Base-by-base conservation (phyloP, 2,888 invertebrate genomes). In the Kryphioiulus occultus region DNA sequence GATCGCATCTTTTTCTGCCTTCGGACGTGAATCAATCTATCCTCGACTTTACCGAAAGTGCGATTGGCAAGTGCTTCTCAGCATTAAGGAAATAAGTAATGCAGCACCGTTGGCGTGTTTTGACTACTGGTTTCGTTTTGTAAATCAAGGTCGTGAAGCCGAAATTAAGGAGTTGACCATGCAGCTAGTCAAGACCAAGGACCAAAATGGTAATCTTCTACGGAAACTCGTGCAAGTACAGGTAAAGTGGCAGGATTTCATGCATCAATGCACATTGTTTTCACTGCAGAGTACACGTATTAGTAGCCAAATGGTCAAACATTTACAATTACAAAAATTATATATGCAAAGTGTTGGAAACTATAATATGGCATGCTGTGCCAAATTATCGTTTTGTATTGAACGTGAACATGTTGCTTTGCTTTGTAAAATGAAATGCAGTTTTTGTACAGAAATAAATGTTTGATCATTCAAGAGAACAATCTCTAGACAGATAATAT, bases 1-100 rank as follows among this genome's bases (percentile, higher is more conserved):
- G 26, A 39, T 42, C 44, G 1, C 35, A n/a, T 22, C 1, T 4
- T 85, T 15, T 26, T 3, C 26, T 0, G n/a, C 82, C 83, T 4
- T n/a, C 87, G 4, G 53, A 87, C 22, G n/a, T 87, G n/a, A 17
- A 30, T 15, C 83, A 83, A 26, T 78, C 87, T 17, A 87, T 87
- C 2, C 26, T 22, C 12, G 87, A 87, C 22, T 87, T 87, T 26
- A 82, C 53, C n/a, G 82, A 87, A 32, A 19, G 83, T 12, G 82
- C 39, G 35, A 10, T 44, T 15, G 42, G 39, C 22, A 85, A 22
- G 85, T 42, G 19, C 9, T 19, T 17, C 42, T 9, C 85, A 42
- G 19, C 26, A 39, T 35, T 85, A 2, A n/a, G 30, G 30, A 30
- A 19, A 68, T n/a, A 17, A 53, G 0, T 53, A 19, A 19, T 12